phyloP scores from a whole-genome alignment of 2,797 vertebrate genomes.

The Numenius phaeopus region DNA sequence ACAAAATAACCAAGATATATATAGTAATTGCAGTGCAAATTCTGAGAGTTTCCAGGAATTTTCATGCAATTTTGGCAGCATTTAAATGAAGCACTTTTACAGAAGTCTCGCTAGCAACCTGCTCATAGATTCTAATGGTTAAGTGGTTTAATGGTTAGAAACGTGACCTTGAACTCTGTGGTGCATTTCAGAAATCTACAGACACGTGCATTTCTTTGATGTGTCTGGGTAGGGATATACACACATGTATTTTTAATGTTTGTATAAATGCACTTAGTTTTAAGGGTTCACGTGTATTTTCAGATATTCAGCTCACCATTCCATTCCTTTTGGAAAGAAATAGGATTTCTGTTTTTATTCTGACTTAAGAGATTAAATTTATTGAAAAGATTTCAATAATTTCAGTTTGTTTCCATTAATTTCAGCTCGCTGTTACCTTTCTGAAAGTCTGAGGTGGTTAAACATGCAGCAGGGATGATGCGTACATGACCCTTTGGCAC shows the following conservation, averaged over 20 bases:
- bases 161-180: background rate
- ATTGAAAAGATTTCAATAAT: background rate
- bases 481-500: constrained; percentile 35
- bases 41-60: background rate
- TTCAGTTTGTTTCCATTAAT: constrained; percentile 64
- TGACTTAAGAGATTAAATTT: background rate
- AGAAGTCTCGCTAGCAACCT: background rate
- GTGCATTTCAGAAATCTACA: background rate
- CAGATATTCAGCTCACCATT: background rate
- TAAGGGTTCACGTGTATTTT: background rate
- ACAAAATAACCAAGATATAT: background rate
- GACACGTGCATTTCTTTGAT: background rate
- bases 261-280: background rate
- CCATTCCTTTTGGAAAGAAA: constrained; percentile 22
- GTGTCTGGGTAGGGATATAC: background rate
- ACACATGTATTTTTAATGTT: background rate
- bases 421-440: constrained; percentile 38
- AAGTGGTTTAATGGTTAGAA: constrained; percentile 2
- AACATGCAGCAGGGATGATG: constrained; percentile 34
- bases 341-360: background rate
- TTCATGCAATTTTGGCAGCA: background rate
- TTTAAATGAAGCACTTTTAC: background rate
- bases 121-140: background rate
- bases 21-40: background rate
- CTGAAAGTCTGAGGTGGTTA: constrained; percentile 55